Percentiles rank a stretch among this genome's conserved stretches.
phyloP scores from a whole-genome alignment of 1,140 invertebrate species.

The Acromyrmex echinatior region DNA sequence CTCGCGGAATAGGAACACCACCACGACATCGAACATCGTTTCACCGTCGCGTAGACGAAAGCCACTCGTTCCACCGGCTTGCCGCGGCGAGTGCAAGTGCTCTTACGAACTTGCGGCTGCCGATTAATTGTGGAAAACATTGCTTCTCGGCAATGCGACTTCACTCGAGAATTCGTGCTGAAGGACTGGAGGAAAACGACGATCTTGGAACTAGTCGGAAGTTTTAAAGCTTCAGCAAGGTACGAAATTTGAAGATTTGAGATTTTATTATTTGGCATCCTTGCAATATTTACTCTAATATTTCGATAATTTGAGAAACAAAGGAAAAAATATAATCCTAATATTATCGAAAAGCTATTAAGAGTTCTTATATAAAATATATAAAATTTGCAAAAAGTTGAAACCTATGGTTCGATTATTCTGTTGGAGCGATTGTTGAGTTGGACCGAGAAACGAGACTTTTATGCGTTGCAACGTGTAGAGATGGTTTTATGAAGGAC shows the following conservation, averaged over 20 bases:
- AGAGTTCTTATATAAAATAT: background rate
- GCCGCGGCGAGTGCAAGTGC: constrained; percentile 46
- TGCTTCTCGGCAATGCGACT: constrained; percentile 3
- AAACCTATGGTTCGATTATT: background rate
- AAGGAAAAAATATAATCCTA: background rate
- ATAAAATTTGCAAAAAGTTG: background rate
- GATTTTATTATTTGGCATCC: background rate
- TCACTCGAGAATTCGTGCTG: constrained; percentile 15
- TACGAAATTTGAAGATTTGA: background rate
- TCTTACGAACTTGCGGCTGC: constrained; percentile 64
- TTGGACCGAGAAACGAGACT: background rate
- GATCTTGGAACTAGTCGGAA: background rate
- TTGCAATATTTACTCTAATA: background rate
- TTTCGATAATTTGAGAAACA: background rate
- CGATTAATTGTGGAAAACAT: constrained; percentile 68
- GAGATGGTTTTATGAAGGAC: background rate
- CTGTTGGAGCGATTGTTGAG: background rate
- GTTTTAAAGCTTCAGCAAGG: background rate
- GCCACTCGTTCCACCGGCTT: constrained; percentile 42
- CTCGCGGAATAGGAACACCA: constrained; percentile 58
- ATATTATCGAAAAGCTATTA: background rate
- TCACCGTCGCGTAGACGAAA: constrained; percentile 53
- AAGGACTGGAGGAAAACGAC: background rate
- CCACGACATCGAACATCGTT: constrained; percentile 47
- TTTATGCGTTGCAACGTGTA: background rate